A percentile compares a stretch with the other conserved stretches of the same genome.
These are phyloP conservation scores for Chiroxiphia lanceolata DNA, from an alignment of 2,797 vertebrate genomes.

Conservation along the genomic window DNA sequence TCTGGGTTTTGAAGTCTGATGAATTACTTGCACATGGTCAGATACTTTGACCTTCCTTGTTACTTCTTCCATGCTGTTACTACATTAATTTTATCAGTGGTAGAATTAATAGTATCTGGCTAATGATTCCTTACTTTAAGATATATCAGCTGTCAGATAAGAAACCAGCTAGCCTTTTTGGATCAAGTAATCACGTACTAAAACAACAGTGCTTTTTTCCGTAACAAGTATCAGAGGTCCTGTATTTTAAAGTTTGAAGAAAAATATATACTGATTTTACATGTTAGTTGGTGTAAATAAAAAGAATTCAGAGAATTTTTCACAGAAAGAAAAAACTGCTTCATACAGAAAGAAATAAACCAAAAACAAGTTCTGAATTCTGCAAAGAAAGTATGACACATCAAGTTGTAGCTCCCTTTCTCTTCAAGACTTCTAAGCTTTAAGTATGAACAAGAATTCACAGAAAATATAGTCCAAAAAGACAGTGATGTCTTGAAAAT, in stretches of 20 bases:
- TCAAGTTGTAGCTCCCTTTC: background rate
- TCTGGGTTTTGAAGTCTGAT: background rate
- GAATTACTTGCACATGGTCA: background rate
- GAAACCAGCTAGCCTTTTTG: background rate
- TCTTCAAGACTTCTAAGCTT: background rate
- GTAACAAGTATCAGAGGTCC: background rate
- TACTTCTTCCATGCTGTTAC: background rate
- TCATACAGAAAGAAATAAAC: background rate
- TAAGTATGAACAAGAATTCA: background rate
- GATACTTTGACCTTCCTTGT: background rate
- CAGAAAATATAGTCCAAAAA: background rate
- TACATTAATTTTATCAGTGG: background rate
- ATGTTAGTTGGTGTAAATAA: background rate
- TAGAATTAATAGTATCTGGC: background rate
- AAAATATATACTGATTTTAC: background rate
- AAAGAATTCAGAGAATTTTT: background rate
- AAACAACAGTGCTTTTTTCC: background rate
- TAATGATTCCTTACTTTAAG: background rate
- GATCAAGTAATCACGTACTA: background rate
- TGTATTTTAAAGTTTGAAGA: background rate
- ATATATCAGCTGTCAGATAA: background rate
- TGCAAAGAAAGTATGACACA: background rate
- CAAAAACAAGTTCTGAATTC: background rate
- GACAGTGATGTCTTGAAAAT: background rate
- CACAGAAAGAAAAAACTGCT: background rate